A percentile compares a stretch with the other conserved stretches of the same genome.
phyloP scores from a whole-genome alignment of 1,140 invertebrate species.

The Metopolophium dirhodum region DNA sequence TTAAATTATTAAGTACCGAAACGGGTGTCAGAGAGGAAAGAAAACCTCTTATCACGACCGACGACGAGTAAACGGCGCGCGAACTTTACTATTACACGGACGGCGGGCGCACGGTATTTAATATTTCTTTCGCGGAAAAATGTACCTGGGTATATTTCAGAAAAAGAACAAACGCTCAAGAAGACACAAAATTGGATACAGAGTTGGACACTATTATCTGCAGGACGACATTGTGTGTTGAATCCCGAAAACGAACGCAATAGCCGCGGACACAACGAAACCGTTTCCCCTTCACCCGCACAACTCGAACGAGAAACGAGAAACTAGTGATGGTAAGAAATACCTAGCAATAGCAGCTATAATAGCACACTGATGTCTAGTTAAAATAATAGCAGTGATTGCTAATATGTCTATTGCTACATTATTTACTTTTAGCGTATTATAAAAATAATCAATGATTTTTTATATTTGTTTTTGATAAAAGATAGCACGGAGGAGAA shows the following conservation, averaged over 20 bases:
- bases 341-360: too few species aligned
- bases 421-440: too few species aligned
- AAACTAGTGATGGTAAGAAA: not conserved
- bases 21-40: not conserved
- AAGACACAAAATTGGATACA: not conserved
- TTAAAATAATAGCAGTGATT: too few species aligned
- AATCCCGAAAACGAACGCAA: not conserved
- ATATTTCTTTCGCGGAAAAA: not conserved
- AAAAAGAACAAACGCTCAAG: not conserved
- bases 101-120: too few species aligned
- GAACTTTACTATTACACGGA: not conserved
- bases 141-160: not conserved
- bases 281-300: conserved; percentile 5
- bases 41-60: not conserved
- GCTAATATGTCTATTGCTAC: too few species aligned
- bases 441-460: too few species aligned
- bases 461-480: too few species aligned
- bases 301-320: conserved; percentile 19
- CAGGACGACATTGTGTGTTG: not conserved
- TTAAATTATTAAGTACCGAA: not conserved
- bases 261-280: not conserved
- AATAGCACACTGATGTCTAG: too few species aligned
- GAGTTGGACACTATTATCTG: not conserved
- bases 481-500: too few species aligned
- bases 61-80: not conserved